A percentile compares a stretch with the other conserved stretches of the same genome.
phyloP scores from a whole-genome alignment of 2,797 vertebrate species.

The Ptychadena robeensis region DNA sequence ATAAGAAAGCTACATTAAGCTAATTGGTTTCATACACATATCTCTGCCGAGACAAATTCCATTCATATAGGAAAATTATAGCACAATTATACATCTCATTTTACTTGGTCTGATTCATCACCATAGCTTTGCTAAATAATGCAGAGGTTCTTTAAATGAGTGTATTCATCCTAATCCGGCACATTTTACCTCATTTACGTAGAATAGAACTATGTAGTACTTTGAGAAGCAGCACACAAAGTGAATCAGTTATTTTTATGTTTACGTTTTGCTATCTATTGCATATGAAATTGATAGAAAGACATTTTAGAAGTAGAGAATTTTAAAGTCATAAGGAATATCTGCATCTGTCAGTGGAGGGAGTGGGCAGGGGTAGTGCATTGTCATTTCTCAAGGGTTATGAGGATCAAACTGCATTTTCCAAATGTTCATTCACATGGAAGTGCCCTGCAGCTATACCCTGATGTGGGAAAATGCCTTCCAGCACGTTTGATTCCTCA shows the following conservation, averaged over 20 bases:
- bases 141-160: conserved; percentile 41
- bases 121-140: conserved; percentile 35
- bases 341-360: neutral
- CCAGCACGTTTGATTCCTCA: too few species aligned
- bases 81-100: conserved; percentile 52
- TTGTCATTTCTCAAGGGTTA: neutral
- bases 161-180: conserved; percentile 33
- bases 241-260: conserved; percentile 4
- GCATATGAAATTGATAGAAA: neutral
- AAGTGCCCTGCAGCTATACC: too few species aligned
- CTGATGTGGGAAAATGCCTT: too few species aligned
- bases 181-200: conserved; percentile 15
- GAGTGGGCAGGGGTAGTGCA: neutral
- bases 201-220: neutral
- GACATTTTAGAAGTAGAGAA: neutral
- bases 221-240: neutral
- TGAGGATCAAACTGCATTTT: too few species aligned
- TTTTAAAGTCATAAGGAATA: neutral
- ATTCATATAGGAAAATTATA: conserved; percentile 49
- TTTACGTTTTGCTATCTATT: neutral
- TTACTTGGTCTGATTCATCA: conserved; percentile 40
- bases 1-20: conserved; percentile 30
- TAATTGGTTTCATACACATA: conserved; percentile 46
- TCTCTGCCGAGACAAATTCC: conserved; percentile 36
- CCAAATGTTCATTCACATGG: too few species aligned